Percentiles rank a stretch among this genome's conserved stretches.
Evolutionary conservation across 1,140 invertebrate species (phyloP).

Genomic region (Drosophila sproati): DNA sequence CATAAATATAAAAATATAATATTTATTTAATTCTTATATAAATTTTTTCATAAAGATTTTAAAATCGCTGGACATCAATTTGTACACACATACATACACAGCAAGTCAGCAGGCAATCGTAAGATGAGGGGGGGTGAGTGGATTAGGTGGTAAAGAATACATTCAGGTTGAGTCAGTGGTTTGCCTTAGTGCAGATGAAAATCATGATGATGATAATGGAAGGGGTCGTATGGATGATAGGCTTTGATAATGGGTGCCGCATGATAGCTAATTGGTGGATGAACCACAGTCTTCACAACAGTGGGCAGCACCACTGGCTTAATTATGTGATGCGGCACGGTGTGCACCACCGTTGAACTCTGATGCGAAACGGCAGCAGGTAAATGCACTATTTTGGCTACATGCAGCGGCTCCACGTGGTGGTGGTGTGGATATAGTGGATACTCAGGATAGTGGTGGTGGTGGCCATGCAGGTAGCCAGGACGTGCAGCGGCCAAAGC

Average conservation of each 20-base stretch:
- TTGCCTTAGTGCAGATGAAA: conserved; percentile 62
- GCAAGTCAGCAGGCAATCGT: conserved; percentile 26
- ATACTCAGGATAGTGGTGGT: conserved; percentile 75
- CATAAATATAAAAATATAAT: neutral
- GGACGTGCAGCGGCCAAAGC: conserved; percentile 66
- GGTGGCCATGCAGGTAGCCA: conserved; percentile 77
- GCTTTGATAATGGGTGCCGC: conserved; percentile 66
- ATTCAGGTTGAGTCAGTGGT: conserved; percentile 17
- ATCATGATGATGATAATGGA: conserved; percentile 72
- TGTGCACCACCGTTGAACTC: conserved; percentile 84
- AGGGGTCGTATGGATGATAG: conserved; percentile 78
- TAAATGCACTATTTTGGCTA: conserved; percentile 75
- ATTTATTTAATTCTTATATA: neutral
- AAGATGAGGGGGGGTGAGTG: neutral
- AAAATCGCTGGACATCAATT: conserved; percentile 32
- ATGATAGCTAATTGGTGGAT: conserved; percentile 38
- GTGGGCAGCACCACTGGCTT: conserved; percentile 77
- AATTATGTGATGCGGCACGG: conserved; percentile 74
- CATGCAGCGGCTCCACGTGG: conserved; percentile 74
- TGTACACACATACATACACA: conserved; percentile 29
- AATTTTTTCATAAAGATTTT: conserved; percentile 16
- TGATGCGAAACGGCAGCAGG: conserved; percentile 85
- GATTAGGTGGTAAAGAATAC: neutral
- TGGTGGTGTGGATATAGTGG: conserved; percentile 60
- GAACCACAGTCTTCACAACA: conserved; percentile 72